Base-by-base conservation (phyloP, 1,140 invertebrate genomes). In the Monomorium pharaonis region DNA sequence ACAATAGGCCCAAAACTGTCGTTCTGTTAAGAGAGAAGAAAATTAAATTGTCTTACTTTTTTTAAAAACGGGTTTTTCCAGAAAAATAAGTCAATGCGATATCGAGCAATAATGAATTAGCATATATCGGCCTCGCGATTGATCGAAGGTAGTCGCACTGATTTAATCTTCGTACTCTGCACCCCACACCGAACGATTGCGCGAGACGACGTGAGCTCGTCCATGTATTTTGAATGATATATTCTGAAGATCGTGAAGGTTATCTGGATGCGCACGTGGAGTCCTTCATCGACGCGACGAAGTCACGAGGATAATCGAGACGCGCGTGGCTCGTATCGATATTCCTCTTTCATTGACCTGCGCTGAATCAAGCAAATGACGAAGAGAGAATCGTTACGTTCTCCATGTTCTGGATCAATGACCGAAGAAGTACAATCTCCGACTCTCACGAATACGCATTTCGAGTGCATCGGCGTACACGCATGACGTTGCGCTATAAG, bases 401-500 rank as follows among this genome's bases (percentile, higher is more conserved):
- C 70, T 84, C n/a, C 72, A 51, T 67, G 27, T 80, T 81, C 44
- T 42, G 76, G 76, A 85, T 85, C 84, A 85, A 85, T 27, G 84
- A 85, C 84, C 84, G 84, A 60, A 49, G 27, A 60, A 81, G 51
- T 60, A 51, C 63, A 65, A 85, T 85, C 75, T 60, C 62, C 30
- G 75, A 77, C 47, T 51, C 75, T 37, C 27, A 42, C 47, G 58
- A 30, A 63, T 33, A 30, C 24, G 37, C 42, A 69, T 85, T 80
- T 80, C 37, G 49, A 80, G 62, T 47, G n/a, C 51, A 58, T 58
- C 65, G 44, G 44, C 72, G 37, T 27, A 16, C 33, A n/a, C 27
- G 58, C 16, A 37, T 37, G 63, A 67, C 62, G 21, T 77, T 47
- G 24, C 24, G 44, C 60, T 12, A 33, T 16, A 54, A 37, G 27